Percentiles rank a stretch among this genome's conserved stretches.
Evolutionary conservation across 2,888 invertebrate genomes (phyloP).

Genomic region (Mimachlamys varia): DNA sequence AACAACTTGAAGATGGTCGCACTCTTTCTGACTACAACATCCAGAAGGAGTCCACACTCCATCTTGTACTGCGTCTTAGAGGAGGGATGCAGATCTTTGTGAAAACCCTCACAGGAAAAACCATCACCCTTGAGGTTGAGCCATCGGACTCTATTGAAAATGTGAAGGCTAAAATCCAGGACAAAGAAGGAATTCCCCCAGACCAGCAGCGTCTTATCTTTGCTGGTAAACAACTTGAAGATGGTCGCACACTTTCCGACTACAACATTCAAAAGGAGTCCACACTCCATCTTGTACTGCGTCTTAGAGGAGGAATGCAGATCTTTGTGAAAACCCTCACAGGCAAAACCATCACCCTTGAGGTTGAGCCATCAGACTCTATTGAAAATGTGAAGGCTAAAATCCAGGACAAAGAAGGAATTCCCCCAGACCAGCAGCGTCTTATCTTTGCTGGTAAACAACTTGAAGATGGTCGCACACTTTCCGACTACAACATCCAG

Average conservation of each 20-base stretch:
- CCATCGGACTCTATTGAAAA: constrained; percentile 96
- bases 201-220: constrained; percentile 95
- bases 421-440: constrained; percentile 76
- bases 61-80: constrained; percentile 93
- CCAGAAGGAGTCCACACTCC: constrained; percentile 96
- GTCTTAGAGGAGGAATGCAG: constrained; percentile 91
- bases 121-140: constrained; percentile 83
- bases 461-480: constrained; percentile 94
- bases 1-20: constrained; percentile 96
- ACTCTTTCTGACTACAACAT: constrained; percentile 96
- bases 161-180: constrained; percentile 87
- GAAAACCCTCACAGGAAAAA: constrained; percentile 79
- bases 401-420: constrained; percentile 84
- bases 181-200: constrained; percentile 85
- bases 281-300: constrained; percentile 94
- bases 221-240: constrained; percentile 97
- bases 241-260: constrained; percentile 94
- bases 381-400: constrained; percentile 94
- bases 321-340: constrained; percentile 86
- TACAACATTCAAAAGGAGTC: constrained; percentile 98
- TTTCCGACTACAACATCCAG: constrained; percentile 96
- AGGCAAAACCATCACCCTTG: constrained; percentile 79
- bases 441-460: constrained; percentile 93
- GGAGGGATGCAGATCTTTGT: constrained; percentile 90
- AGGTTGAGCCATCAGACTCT: constrained; percentile 91